Evolutionary conservation across 2,888 invertebrate genomes (phyloP).

Genomic region (Caenorhabditis sp.): DNA sequence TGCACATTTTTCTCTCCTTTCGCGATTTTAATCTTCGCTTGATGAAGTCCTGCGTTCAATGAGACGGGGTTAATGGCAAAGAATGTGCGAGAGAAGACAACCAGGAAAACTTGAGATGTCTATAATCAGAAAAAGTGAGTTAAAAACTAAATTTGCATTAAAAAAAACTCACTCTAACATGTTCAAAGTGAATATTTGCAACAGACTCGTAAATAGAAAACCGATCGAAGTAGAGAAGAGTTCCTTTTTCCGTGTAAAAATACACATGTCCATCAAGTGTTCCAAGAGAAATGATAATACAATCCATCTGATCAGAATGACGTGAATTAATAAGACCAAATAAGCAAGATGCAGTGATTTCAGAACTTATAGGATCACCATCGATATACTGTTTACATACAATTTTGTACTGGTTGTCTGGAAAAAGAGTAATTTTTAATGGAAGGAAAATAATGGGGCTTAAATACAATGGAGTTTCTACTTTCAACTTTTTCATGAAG

Average conservation of each 20-base stretch:
- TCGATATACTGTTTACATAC: constrained; percentile 32
- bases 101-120: constrained; percentile 53
- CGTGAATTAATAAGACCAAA: constrained; percentile 44
- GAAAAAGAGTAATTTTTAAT: no score
- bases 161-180: constrained; percentile 21
- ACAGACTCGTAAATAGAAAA: constrained; percentile 55
- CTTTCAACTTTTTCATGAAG: no score
- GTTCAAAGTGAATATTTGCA: constrained; percentile 51
- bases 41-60: constrained; percentile 50
- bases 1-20: constrained; percentile 50
- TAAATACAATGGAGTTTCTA: no score
- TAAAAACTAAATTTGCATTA: no score
- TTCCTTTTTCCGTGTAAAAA: constrained; percentile 66
- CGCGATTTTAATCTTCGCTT: constrained; percentile 57
- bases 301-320: constrained; percentile 45
- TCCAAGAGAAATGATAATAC: constrained; percentile 30
- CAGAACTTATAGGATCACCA: constrained; percentile 25
- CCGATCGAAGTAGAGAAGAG: constrained; percentile 56
- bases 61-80: constrained; percentile 54
- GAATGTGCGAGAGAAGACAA: constrained; percentile 41
- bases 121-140: constrained; percentile 21
- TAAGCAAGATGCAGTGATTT: constrained; percentile 33
- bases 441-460: no score
- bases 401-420: constrained; percentile 31
- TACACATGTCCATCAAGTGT: constrained; percentile 42